These are phyloP conservation scores for Agrotis ipsilon DNA, from an alignment of 2,888 invertebrate species.

Conservation along the genomic window DNA sequence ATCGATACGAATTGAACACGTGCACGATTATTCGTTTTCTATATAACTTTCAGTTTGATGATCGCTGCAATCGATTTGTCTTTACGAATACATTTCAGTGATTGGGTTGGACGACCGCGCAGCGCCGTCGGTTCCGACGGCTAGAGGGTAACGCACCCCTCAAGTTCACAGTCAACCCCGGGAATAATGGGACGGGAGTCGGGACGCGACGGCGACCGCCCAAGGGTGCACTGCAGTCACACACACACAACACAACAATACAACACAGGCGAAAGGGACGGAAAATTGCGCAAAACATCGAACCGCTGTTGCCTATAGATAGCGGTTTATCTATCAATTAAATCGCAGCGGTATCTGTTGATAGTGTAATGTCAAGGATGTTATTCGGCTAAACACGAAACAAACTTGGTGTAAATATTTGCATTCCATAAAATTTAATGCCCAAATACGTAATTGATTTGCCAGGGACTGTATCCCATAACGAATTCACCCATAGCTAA, in stretches of 20 bases:
- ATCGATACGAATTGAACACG: constrained; percentile 64
- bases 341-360: constrained; percentile 43
- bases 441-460: constrained; percentile 49
- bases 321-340: constrained; percentile 47
- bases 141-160: constrained; percentile 89
- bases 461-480: constrained; percentile 31
- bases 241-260: constrained; percentile 70
- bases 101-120: constrained; percentile 78
- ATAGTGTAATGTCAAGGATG: constrained; percentile 30
- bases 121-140: constrained; percentile 67
- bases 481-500: constrained; percentile 46
- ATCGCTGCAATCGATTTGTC: constrained; percentile 39
- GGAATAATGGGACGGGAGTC: constrained; percentile 73
- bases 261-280: constrained; percentile 69
- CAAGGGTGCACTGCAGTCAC: constrained; percentile 71
- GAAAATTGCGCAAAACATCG: constrained; percentile 69
- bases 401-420: constrained; percentile 37
- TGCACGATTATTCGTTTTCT: constrained; percentile 58
- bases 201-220: constrained; percentile 72
- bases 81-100: constrained; percentile 56
- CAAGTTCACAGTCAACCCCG: constrained; percentile 86
- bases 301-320: constrained; percentile 31
- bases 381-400: constrained; percentile 32
- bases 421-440: constrained; percentile 32
- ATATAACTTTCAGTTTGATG: constrained; percentile 41